A percentile compares a stretch with the other conserved stretches of the same genome.
Evolutionary conservation across 2,113 vertebrate genomes (phyloP).

Genomic region (Ascaphus truei): DNA sequence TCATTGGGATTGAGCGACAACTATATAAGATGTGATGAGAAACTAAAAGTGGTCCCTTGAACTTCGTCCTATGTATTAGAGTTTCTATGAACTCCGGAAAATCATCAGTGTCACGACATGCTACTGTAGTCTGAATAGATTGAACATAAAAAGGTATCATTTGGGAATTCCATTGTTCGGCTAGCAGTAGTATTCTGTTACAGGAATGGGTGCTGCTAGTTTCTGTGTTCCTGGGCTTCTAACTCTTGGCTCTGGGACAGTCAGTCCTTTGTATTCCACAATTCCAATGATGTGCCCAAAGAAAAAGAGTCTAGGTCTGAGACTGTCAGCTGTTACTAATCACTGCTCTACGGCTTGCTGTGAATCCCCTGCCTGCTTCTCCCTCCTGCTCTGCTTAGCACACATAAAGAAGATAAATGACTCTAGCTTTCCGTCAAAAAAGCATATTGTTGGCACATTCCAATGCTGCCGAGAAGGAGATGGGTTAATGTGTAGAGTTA

Average conservation of each 20-base stretch:
- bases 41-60: too few species aligned
- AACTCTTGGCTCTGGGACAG: constrained; percentile 69
- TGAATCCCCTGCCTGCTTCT: constrained; percentile 55
- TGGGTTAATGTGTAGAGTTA: constrained; percentile 57
- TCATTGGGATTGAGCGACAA: too few species aligned
- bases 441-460: constrained; percentile 75
- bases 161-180: constrained; percentile 44
- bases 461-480: constrained; percentile 61
- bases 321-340: constrained; percentile 79
- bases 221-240: constrained; percentile 59
- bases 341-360: constrained; percentile 65
- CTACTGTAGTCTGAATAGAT: constrained; percentile 28
- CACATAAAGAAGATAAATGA: constrained; percentile 75
- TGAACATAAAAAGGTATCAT: constrained; percentile 31
- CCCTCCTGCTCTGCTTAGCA: constrained; percentile 75
- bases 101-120: background rate
- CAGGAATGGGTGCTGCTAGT: constrained; percentile 52
- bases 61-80: background rate
- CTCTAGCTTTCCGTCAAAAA: constrained; percentile 67
- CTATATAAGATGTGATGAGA: too few species aligned
- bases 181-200: constrained; percentile 50
- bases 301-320: constrained; percentile 64
- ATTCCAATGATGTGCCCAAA: constrained; percentile 68
- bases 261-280: constrained; percentile 67
- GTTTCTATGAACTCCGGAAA: constrained; percentile 10